phyloP scores from a whole-genome alignment of 2,113 vertebrate genomes.

The Siniperca knerii region DNA sequence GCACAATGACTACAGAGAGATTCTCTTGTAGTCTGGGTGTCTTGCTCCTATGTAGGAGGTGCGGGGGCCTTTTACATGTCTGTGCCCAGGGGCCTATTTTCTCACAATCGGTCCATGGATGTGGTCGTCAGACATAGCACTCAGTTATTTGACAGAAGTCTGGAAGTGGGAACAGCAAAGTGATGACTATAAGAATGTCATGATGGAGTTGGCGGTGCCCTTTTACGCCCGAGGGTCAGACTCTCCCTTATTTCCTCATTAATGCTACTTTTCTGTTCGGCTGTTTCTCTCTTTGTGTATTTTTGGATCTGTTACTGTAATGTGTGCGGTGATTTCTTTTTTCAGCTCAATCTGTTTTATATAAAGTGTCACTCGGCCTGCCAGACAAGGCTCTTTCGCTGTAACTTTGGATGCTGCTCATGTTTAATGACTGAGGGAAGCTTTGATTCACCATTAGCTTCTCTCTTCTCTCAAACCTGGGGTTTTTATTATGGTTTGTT shows the following conservation, averaged over 20 bases:
- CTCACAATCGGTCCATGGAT: conserved; percentile 7
- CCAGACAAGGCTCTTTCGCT: conserved; percentile 57
- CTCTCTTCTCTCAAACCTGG: conserved; percentile 1
- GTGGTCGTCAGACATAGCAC: conserved; percentile 14
- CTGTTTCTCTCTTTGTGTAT: conserved; percentile 41
- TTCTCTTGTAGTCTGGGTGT: neutral
- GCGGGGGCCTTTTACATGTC: neutral
- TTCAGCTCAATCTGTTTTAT: conserved; percentile 67
- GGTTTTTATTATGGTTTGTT: conserved; percentile 43
- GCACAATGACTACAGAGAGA: neutral
- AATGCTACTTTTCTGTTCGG: conserved; percentile 49
- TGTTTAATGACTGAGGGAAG: conserved; percentile 59
- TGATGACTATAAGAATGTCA: conserved; percentile 26
- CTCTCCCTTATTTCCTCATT: conserved; percentile 48
- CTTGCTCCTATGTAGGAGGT: neutral
- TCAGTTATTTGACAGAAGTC: conserved; percentile 42
- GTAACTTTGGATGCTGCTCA: conserved; percentile 50
- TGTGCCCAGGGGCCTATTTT: neutral
- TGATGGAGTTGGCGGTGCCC: conserved; percentile 29
- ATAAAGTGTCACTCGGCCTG: conserved; percentile 66
- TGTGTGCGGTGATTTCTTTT: conserved; percentile 39
- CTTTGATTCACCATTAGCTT: conserved; percentile 61
- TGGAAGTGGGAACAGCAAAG: neutral
- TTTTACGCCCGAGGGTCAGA: conserved; percentile 15
- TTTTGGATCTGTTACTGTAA: conserved; percentile 59